A percentile compares a stretch with the other conserved stretches of the same genome.
Evolutionary conservation across 1,140 invertebrate species (phyloP).

Genomic region (Diabrotica virgifera): DNA sequence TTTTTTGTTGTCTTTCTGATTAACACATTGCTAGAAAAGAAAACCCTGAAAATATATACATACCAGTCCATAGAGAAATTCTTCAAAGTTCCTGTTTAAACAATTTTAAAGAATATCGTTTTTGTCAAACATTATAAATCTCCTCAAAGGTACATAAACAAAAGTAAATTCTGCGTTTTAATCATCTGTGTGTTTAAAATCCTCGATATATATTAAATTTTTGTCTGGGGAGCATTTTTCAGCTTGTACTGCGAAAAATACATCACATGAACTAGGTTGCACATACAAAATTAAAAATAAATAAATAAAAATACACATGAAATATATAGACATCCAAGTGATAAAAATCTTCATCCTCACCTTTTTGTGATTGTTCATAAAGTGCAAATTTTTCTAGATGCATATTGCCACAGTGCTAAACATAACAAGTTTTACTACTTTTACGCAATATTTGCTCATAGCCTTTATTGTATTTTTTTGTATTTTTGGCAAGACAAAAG

Average conservation of each 20-base stretch:
- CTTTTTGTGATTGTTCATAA: slow-evolving; percentile 9
- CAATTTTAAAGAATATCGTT: slow-evolving; percentile 17
- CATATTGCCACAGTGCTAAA: slow-evolving; percentile 22
- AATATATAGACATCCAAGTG: not conserved
- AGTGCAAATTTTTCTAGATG: slow-evolving; percentile 18
- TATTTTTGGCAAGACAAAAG: slow-evolving; percentile 14
- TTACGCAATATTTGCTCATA: slow-evolving; percentile 3
- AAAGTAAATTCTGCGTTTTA: slow-evolving; percentile 8
- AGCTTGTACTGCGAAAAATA: slow-evolving; percentile 25
- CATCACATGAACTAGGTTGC: slow-evolving; percentile 19
- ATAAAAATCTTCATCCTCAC: not conserved
- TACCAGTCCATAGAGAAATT: not conserved
- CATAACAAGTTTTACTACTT: slow-evolving; percentile 19
- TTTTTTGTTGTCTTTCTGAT: too few species aligned
- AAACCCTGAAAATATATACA: slow-evolving; percentile 8
- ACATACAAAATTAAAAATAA: slow-evolving; percentile 11
- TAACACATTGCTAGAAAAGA: not conserved
- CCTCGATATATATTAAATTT: slow-evolving; percentile 24
- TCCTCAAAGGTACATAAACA: slow-evolving; percentile 16
- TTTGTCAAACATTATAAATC: slow-evolving; percentile 15
- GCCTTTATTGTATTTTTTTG: slow-evolving; percentile 3
- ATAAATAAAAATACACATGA: not conserved
- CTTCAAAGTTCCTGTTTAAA: slow-evolving; percentile 14
- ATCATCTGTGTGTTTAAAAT: slow-evolving; percentile 12
- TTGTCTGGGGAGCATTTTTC: slow-evolving; percentile 20